Conservation (phyloP, 2,797 vertebrate species). For the Notamacropus eugenii region DNA sequence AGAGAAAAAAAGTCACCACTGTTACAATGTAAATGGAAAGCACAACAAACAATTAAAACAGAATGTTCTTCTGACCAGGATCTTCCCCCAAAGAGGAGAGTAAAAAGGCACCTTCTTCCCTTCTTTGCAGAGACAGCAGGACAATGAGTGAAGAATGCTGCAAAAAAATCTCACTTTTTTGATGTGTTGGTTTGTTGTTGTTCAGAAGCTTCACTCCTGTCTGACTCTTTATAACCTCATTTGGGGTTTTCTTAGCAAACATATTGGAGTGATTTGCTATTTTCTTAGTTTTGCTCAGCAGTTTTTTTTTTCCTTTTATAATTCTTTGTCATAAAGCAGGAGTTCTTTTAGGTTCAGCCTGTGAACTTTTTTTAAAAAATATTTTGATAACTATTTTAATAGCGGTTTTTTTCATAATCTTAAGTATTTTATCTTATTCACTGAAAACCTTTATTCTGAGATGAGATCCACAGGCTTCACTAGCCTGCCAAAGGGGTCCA, state of each 20-base stretch:
- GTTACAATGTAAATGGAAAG: not conserved
- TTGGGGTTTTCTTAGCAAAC: not conserved
- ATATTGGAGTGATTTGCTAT: not conserved
- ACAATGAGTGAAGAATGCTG: not conserved
- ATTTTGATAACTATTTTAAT: not conserved
- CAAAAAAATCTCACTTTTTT: not conserved
- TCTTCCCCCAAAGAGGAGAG: not conserved
- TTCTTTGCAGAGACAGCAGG: not conserved
- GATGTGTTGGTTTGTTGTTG: too few relatives aligned
- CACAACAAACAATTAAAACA: not conserved
- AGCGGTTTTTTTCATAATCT: not conserved
- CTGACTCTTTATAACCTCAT: not conserved
- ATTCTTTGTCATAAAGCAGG: not conserved
- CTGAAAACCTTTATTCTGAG: not conserved
- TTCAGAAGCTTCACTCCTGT: too few relatives aligned
- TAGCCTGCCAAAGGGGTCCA: not conserved
- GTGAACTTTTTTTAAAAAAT: not conserved
- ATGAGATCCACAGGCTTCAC: not conserved
- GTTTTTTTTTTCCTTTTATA: not conserved
- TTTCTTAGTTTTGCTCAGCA: not conserved
- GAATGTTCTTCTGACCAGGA: not conserved
- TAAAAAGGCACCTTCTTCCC: not conserved
- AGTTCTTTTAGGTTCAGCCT: not conserved
- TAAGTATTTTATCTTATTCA: not conserved
- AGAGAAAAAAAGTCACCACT: not conserved